Conservation (phyloP, 2,888 invertebrate genomes). For the Dryadula phaetusa region DNA sequence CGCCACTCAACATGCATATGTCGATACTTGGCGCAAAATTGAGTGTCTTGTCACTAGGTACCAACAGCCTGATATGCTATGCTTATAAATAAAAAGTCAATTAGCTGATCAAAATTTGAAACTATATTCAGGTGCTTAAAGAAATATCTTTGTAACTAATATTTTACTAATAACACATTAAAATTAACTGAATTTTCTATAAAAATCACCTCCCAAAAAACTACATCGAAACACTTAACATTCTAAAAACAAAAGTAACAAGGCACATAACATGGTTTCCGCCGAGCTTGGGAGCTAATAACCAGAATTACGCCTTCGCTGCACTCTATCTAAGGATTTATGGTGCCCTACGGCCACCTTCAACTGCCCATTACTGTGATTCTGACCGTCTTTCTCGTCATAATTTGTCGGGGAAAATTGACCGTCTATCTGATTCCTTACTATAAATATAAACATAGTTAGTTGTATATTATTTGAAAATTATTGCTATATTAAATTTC, state of each 20-base stretch:
- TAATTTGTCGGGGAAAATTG: constrained; percentile 50
- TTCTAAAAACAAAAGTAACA: constrained; percentile 23
- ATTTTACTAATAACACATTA: no score
- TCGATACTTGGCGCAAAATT: no score
- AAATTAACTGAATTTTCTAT: no score
- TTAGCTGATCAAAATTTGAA: no score
- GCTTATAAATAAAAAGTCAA: no score
- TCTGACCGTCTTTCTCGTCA: constrained; percentile 48
- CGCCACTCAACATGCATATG: no score
- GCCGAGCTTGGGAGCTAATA: constrained; percentile 43
- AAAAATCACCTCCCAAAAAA: constrained; percentile 10
- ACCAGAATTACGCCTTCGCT: constrained; percentile 47
- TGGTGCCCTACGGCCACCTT: constrained; percentile 49
- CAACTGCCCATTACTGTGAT: constrained; percentile 53
- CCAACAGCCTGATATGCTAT: no score
- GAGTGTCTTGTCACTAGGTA: no score
- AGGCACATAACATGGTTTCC: constrained; percentile 28
- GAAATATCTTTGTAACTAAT: no score
- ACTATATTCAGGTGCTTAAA: no score
- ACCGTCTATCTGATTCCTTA: constrained; percentile 44
- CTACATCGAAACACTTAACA: constrained; percentile 23
- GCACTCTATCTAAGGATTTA: constrained; percentile 53
- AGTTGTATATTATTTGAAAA: constrained; percentile 4
- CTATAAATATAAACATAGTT: constrained; percentile 22
- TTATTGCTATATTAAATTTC: constrained; percentile 30